These are phyloP conservation scores for Scomber scombrus DNA, from an alignment of 2,113 vertebrate species.

Conservation along the genomic window DNA sequence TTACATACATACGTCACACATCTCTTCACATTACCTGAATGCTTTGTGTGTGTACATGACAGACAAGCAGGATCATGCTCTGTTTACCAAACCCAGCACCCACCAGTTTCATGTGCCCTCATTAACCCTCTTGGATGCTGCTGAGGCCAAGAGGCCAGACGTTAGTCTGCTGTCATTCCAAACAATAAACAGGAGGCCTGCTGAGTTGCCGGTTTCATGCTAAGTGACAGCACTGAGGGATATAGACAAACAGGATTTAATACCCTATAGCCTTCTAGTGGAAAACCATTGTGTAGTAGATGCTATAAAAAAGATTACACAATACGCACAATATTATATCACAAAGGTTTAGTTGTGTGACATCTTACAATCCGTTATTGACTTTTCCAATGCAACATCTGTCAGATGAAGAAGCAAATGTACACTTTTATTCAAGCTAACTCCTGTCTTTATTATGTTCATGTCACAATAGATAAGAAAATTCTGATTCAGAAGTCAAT, in stretches of 20 bases:
- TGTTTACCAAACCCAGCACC: conserved; percentile 16
- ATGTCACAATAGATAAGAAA: conserved; percentile 41
- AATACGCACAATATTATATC: not conserved
- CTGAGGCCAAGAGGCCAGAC: conserved; percentile 64
- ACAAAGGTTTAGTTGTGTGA: conserved; percentile 6
- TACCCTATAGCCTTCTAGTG: not conserved
- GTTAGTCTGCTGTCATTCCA: conserved; percentile 46
- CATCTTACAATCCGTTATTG: conserved; percentile 17
- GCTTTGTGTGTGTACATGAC: not conserved
- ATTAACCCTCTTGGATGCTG: conserved; percentile 31
- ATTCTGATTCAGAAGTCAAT: conserved; percentile 47
- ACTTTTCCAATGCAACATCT: conserved; percentile 13
- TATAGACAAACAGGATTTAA: conserved; percentile 35
- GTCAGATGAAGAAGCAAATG: conserved; percentile 15
- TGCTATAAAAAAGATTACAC: not conserved
- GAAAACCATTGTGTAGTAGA: not conserved
- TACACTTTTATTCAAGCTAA: not conserved
- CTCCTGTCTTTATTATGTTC: conserved; percentile 34
- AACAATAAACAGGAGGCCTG: conserved; percentile 63
- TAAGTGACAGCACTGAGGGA: conserved; percentile 35
- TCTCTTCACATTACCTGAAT: too few relatives aligned
- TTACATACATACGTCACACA: too few relatives aligned
- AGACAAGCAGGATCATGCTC: not conserved
- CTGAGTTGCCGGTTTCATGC: conserved; percentile 52
- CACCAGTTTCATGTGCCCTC: conserved; percentile 22